Conservation (phyloP, 92 coral and sea anemone species). For the Actinernus sp. region DNA sequence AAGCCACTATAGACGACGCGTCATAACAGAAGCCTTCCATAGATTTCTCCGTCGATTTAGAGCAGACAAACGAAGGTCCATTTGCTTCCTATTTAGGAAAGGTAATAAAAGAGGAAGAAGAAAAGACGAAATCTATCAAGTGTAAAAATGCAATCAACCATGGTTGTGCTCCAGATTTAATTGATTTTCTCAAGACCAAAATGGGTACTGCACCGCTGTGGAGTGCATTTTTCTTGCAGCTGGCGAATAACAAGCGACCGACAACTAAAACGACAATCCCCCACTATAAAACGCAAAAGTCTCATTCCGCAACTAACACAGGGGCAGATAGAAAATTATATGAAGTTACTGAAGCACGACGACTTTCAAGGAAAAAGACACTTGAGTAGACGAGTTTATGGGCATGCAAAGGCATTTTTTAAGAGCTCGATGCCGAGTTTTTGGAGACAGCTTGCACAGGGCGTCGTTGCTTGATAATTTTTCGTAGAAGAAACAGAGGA, state of each 20-base stretch:
- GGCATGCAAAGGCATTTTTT: constrained; percentile 2
- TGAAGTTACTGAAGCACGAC: constrained; percentile 28
- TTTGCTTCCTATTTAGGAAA: background rate
- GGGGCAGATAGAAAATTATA: constrained; percentile 30
- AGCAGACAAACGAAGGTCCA: background rate
- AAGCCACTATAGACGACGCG: no score
- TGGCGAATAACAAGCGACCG: no score
- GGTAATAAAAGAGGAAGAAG: background rate
- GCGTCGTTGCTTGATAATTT: background rate
- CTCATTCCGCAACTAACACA: constrained; percentile 14
- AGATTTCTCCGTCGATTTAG: no score
- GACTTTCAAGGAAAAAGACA: constrained; percentile 38
- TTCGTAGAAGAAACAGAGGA: no score
- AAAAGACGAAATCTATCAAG: background rate
- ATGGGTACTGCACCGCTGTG: constrained; percentile 11
- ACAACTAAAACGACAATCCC: no score
- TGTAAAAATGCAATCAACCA: background rate
- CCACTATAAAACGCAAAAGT: no score
- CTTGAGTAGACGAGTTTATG: constrained; percentile 38
- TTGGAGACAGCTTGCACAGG: constrained; percentile 10
- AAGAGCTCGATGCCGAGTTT: constrained; percentile 14
- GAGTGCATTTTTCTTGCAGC: no score
- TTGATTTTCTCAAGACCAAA: background rate
- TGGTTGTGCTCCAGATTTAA: constrained; percentile 7
- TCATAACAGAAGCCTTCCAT: no score